Base-by-base conservation (phyloP, 2,797 vertebrate genomes). In the Hoplostethus mediterraneus region DNA sequence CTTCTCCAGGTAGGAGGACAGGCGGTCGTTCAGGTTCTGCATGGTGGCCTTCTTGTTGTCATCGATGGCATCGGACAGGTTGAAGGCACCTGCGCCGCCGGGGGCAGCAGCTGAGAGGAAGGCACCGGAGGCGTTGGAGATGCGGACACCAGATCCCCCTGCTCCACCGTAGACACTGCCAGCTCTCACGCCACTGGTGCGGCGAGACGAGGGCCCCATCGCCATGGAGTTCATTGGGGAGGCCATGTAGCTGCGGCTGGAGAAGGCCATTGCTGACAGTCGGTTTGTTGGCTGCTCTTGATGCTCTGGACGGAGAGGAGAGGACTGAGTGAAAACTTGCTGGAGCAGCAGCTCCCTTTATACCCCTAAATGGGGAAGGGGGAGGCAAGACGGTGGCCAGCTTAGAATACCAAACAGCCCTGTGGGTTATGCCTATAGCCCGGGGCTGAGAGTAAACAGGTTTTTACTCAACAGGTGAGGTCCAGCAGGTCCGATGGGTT, bases 1-100 rank as follows among this genome's bases (percentile, higher is more conserved):
- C 17, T 95, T 95, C 0, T 91, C 88, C 89, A 97, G 69, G 89
- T 97, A 97, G 6, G 90, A 42, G 0, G 95, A 94, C 92, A 97
- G 88, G n/a, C 96, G 96, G 48, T 96, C 95, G 0, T 97, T 97
- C 2, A 97, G 95, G 79, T 94, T 95, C 88, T 96, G 95, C 96
- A 97, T 96, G 71, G 94, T 93, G 82, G 90, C 44, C 81, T 91
- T 92, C 69, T 89, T 81, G 17, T 78, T 85, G n/a, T 44, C 31
- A 0, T 72, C 47, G 3, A 61, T 0, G 17, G 76, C 81, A 1
- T 70, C 33, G 1, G 64, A 25, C 0, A 80, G 14, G 2, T 78
- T 73, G 0, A 82, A 14, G 14, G 75, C 63, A 0, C 30, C 36
- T 0, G 5, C 14, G 0, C 14, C 33, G 2, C 31, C 8, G n/a